Conservation (phyloP, 2,113 vertebrate species). For the Ochotona princeps region DNA sequence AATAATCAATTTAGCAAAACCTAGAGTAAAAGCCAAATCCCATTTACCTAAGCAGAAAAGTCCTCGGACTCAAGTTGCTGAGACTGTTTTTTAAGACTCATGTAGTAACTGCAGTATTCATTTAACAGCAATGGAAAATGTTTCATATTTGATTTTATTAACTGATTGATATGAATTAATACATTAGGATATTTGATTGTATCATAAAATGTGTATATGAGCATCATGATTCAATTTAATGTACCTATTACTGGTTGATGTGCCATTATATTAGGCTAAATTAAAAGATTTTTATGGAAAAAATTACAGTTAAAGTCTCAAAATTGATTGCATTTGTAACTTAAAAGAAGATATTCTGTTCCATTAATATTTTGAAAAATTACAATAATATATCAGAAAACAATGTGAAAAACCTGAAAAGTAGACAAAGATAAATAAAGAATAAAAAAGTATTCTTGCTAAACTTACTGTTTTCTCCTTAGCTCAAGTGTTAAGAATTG, state of each 20-base stretch:
- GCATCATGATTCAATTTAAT: conserved; percentile 93
- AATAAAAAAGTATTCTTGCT: conserved; percentile 47
- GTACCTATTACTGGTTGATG: conserved; percentile 91
- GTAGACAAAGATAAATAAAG: conserved; percentile 68
- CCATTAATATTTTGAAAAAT: conserved; percentile 88
- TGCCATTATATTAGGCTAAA: conserved; percentile 93
- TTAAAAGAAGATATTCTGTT: conserved; percentile 86
- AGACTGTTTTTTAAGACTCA: conserved; percentile 64
- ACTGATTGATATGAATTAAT: conserved; percentile 93
- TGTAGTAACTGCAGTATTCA: conserved; percentile 75
- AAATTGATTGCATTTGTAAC: conserved; percentile 91
- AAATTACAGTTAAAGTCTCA: conserved; percentile 91
- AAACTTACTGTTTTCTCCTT: conserved; percentile 33
- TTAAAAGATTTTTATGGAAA: conserved; percentile 92
- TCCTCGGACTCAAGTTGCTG: conserved; percentile 53
- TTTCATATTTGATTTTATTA: conserved; percentile 92
- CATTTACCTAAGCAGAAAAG: conserved; percentile 19
- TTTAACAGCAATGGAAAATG: conserved; percentile 83
- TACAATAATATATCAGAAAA: conserved; percentile 85
- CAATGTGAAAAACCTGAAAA: conserved; percentile 73
- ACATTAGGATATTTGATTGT: conserved; percentile 91
- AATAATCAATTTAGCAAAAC: background rate
- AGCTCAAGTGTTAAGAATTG: background rate
- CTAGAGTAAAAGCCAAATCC: background rate
- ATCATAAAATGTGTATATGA: conserved; percentile 92